A percentile compares a stretch with the other conserved stretches of the same genome.
These are phyloP conservation scores for Psammodynastes pulverulentus DNA, from an alignment of 2,113 vertebrate species.

Conservation along the genomic window DNA sequence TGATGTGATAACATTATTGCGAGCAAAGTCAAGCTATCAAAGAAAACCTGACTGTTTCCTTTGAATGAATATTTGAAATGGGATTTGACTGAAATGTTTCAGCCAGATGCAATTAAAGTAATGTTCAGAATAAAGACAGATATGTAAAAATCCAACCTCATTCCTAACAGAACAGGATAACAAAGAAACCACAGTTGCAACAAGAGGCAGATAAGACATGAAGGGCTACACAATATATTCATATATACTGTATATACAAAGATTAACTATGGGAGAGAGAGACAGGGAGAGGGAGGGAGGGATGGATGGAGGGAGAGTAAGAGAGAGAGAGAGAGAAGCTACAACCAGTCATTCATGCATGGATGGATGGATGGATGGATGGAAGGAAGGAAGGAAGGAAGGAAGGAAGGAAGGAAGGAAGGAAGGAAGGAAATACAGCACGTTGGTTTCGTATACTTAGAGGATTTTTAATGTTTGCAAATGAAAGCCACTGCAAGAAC, in stretches of 20 bases:
- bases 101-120: background rate
- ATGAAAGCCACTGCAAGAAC: background rate
- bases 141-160: background rate
- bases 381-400: no score
- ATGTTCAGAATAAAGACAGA: background rate
- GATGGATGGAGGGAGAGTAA: no score
- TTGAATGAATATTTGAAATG: background rate
- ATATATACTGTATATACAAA: background rate
- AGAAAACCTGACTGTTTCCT: background rate
- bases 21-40: background rate
- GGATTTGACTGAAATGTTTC: background rate
- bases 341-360: no score
- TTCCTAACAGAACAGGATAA: background rate
- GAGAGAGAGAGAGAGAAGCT: no score
- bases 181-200: background rate
- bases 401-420: background rate
- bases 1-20: background rate
- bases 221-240: background rate
- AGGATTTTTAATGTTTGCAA: background rate
- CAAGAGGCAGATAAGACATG: background rate
- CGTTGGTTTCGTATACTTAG: background rate
- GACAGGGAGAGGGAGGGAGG: no score
- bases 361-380: no score
- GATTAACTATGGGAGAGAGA: background rate
- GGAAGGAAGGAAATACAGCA: background rate